A percentile compares a stretch with the other conserved stretches of the same genome.
phyloP scores from a whole-genome alignment of 2,113 vertebrate species.

The Ctenodactylus gundi region DNA sequence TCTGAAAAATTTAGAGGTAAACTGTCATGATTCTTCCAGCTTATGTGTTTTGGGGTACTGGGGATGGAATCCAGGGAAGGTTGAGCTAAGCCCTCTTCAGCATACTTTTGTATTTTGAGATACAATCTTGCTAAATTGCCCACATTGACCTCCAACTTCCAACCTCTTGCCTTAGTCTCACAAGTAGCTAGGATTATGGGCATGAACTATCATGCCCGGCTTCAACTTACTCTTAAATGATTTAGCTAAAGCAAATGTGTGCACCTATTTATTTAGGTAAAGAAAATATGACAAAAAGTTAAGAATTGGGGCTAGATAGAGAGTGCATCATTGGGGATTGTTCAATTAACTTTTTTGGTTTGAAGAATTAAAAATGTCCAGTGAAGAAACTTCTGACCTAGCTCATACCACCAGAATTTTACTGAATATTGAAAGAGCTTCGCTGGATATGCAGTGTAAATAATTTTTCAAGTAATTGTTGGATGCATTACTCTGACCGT shows the following conservation, averaged over 20 bases:
- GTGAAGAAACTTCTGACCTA: neutral
- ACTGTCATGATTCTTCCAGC: neutral
- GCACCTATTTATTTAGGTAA: conserved; percentile 7
- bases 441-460: neutral
- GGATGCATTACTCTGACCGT: neutral
- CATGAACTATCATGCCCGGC: neutral
- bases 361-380: neutral
- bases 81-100: neutral
- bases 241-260: neutral
- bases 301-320: neutral
- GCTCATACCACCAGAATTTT: neutral
- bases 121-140: neutral
- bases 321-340: neutral
- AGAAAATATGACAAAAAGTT: neutral
- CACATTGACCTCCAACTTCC: neutral
- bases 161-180: neutral
- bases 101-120: neutral
- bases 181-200: neutral
- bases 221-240: conserved; percentile 1
- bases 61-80: neutral
- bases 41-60: neutral
- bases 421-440: neutral
- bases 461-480: conserved; percentile 14
- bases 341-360: neutral
- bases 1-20: neutral